These are phyloP conservation scores for Carcharodon carcharias DNA, from an alignment of 2,797 vertebrate genomes.

Conservation along the genomic window DNA sequence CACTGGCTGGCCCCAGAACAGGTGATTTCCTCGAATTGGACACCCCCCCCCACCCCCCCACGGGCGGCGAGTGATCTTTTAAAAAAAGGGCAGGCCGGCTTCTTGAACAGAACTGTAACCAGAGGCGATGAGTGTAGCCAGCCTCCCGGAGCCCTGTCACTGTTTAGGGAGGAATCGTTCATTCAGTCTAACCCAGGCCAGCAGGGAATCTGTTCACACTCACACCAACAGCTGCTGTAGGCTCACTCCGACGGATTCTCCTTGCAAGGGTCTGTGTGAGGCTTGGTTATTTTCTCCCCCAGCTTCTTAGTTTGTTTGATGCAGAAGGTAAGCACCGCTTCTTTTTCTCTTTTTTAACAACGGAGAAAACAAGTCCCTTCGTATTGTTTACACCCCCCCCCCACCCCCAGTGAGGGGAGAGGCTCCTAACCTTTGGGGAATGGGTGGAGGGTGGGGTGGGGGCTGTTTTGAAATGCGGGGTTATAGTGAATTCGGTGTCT, in stretches of 20 bases:
- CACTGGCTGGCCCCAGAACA: background rate
- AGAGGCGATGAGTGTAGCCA: background rate
- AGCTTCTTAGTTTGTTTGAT: background rate
- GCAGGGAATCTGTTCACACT: background rate
- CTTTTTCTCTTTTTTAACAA: background rate
- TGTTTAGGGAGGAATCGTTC: no score
- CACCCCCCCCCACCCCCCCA: no score
- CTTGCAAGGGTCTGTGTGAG: no score
- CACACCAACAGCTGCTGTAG: background rate
- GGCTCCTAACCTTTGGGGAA: background rate
- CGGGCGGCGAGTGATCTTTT: background rate
- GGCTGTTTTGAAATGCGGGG: background rate
- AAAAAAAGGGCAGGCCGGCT: background rate
- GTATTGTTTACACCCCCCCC: no score
- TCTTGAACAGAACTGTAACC: background rate
- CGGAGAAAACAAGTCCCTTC: background rate
- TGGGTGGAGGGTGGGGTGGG: background rate
- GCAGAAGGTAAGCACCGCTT: background rate
- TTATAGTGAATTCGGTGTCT: background rate
- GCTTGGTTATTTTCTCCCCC: background rate
- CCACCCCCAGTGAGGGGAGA: no score
- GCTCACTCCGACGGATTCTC: background rate
- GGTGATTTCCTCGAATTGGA: constrained; percentile 38
- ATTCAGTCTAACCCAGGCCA: background rate
- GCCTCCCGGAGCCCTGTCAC: background rate